phyloP scores from a whole-genome alignment of 2,888 invertebrate species.

The Acleris holmiana region DNA sequence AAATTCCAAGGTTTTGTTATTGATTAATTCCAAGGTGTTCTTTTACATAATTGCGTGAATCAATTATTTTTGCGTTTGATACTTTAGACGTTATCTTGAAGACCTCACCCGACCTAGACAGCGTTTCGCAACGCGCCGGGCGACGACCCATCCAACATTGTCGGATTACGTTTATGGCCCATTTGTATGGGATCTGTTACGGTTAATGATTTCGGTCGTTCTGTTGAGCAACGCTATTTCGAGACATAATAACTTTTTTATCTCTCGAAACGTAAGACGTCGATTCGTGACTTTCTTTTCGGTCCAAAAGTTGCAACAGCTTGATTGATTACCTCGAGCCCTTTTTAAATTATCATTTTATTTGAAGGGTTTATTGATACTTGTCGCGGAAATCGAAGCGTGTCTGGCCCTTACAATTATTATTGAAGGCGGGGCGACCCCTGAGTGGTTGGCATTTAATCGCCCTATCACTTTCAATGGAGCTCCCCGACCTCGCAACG shows the following conservation, averaged over 20 bases:
- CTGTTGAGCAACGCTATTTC: slow-evolving; percentile 63
- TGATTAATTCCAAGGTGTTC: slow-evolving; percentile 42
- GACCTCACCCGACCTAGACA: slow-evolving; percentile 39
- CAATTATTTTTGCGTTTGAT: slow-evolving; percentile 19
- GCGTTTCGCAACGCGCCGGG: slow-evolving; percentile 59
- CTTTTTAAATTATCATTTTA: slow-evolving; percentile 1
- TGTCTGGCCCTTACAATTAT: slow-evolving; percentile 29
- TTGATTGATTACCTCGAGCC: neutral
- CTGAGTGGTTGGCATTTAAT: slow-evolving; percentile 32
- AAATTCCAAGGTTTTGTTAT: slow-evolving; percentile 24
- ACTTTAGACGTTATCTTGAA: slow-evolving; percentile 1
- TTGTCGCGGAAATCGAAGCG: slow-evolving; percentile 18
- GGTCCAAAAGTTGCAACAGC: slow-evolving; percentile 40
- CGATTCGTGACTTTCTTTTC: slow-evolving; percentile 39
- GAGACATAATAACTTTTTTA: slow-evolving; percentile 62
- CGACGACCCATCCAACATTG: slow-evolving; percentile 70
- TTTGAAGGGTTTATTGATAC: slow-evolving; percentile 17
- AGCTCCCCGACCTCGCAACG: slow-evolving; percentile 12
- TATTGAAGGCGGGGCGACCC: slow-evolving; percentile 30
- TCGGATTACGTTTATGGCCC: slow-evolving; percentile 77
- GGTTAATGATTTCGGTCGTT: slow-evolving; percentile 72
- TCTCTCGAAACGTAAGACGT: slow-evolving; percentile 44
- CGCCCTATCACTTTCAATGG: slow-evolving; percentile 36
- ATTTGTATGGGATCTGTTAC: slow-evolving; percentile 77
- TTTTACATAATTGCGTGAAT: slow-evolving; percentile 42